phyloP scores from a whole-genome alignment of 2,797 vertebrate genomes.

The Trematomus bernacchii region DNA sequence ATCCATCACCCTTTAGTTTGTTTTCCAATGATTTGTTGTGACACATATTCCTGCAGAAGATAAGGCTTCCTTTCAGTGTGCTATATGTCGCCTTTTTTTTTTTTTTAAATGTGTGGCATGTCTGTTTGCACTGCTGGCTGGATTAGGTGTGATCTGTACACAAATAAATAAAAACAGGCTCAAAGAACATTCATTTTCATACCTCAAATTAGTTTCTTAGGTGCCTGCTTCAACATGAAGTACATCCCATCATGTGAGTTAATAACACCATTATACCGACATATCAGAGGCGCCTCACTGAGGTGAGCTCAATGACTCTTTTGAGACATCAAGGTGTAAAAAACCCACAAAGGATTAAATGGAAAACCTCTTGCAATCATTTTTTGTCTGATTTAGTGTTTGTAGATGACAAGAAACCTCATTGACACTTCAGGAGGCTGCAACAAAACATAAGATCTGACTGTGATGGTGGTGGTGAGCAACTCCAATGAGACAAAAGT shows the following conservation, averaged over 20 bases:
- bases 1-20: neutral
- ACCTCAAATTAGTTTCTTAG: neutral
- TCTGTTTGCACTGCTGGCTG: neutral
- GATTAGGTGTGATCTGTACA: too few relatives aligned
- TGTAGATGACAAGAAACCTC: constrained; percentile 3
- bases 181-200: neutral
- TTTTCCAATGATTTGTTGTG: neutral
- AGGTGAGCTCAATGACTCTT: constrained; percentile 9
- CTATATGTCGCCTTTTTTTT: neutral
- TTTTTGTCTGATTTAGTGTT: constrained; percentile 1
- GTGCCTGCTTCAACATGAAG: neutral
- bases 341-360: neutral
- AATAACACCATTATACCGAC: neutral
- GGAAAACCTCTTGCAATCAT: neutral
- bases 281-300: neutral
- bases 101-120: neutral
- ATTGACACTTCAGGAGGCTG: constrained; percentile 1
- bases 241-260: neutral
- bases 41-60: neutral
- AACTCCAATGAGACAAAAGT: neutral
- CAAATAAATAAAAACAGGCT: too few relatives aligned
- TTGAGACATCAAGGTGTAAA: constrained; percentile 6
- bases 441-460: constrained; percentile 18
- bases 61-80: neutral
- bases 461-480: neutral